Percentiles rank a stretch among this genome's conserved stretches.
phyloP scores from a whole-genome alignment of 2,113 vertebrate genomes.

The Oreochromis tanganicae region DNA sequence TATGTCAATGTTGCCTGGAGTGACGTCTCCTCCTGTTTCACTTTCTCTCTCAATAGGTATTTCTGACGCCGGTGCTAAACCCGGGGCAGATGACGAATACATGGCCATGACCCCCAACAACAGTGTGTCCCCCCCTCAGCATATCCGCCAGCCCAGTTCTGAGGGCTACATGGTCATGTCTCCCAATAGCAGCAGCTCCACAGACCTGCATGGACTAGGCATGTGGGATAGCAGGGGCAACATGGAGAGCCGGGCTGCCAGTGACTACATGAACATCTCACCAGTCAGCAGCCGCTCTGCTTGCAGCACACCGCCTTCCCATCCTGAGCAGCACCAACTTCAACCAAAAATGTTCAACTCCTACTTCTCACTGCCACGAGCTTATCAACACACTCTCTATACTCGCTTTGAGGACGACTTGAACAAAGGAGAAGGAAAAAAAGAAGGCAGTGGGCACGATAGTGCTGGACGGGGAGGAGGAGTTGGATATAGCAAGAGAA shows the following conservation, averaged over 20 bases:
- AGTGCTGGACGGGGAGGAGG: constrained; percentile 44
- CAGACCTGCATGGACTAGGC: constrained; percentile 64
- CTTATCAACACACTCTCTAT: constrained; percentile 72
- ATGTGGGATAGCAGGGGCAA: constrained; percentile 66
- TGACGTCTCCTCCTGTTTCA: constrained; percentile 65
- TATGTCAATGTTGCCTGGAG: constrained; percentile 77
- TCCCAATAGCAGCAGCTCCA: constrained; percentile 72
- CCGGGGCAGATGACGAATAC: constrained; percentile 70
- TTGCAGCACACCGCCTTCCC: constrained; percentile 67
- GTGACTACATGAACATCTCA: constrained; percentile 82
- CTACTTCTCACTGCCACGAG: constrained; percentile 73
- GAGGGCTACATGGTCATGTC: constrained; percentile 81
- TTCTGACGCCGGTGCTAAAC: constrained; percentile 42
- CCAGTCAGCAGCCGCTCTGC: constrained; percentile 71
- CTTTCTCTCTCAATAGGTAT: constrained; percentile 67
- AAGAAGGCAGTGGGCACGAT: constrained; percentile 39
- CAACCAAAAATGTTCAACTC: constrained; percentile 74
- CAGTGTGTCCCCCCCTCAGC: constrained; percentile 73
- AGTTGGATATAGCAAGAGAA: constrained; percentile 61
- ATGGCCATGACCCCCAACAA: constrained; percentile 76
- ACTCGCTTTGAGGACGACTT: constrained; percentile 69
- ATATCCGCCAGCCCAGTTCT: constrained; percentile 60
- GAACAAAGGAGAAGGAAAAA: constrained; percentile 60
- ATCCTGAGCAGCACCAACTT: constrained; percentile 67
- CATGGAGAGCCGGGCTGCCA: constrained; percentile 59